Base-by-base conservation (phyloP, 2,113 vertebrate species). In the Scortum barcoo region DNA sequence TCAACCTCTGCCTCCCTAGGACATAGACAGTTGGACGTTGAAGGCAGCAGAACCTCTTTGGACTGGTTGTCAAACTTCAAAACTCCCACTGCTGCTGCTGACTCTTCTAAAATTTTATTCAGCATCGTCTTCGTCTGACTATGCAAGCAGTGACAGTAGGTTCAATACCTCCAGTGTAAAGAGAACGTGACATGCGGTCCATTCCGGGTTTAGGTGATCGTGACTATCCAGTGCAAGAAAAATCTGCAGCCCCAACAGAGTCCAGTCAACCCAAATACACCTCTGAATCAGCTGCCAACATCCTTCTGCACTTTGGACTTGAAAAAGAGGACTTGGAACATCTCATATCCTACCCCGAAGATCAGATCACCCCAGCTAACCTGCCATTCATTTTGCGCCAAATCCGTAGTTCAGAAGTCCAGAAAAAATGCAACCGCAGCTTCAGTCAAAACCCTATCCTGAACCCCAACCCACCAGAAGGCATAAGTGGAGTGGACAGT, bases 281-380 rank as follows among this genome's bases (percentile, higher is more conserved):
- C 0, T 96, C 96, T 0, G 97, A 99, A 80, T 97, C 96, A 7
- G 98, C 97, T n/a, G 95, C 96, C 46, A 97, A 96, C 63, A 97
- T 99, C 80, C 93, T 99, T 63, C 93, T 96, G 40, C 97, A 96
- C 4, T 98, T 99, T 53, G 97, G 97, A 76, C 94, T 99, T 57
- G 97, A 98, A 42, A 97, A 97, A 26, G 97, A 99, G 44, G 98
- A 99, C 72, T 80, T 99, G 69, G 97, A 98, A 84, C 95, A 97
- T 75, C 96, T 97, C 13, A 97, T 97, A 66, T 95, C 95, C 38
- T 99, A 97, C 58, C 96, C 98, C 0, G 97, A 98, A 46, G 96
- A 99, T 54, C 96, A 99, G 82, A 90, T 99, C 10, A 99, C 98
- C 0, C 97, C 97, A 3, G 96, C 96, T 80, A 99, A 98, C 90